phyloP scores from a whole-genome alignment of 2,888 invertebrate genomes.

The Lithophane socia region DNA sequence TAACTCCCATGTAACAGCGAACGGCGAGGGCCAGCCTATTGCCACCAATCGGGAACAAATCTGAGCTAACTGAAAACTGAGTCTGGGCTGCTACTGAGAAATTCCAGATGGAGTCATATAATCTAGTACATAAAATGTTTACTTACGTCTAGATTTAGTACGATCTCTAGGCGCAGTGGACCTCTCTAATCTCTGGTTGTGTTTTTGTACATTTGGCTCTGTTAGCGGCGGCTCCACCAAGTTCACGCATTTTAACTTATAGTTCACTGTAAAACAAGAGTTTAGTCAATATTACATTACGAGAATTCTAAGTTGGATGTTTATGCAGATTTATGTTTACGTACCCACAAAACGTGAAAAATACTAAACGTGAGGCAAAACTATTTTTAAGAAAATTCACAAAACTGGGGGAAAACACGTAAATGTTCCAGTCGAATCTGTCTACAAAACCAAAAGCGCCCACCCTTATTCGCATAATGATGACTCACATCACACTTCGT shows the following conservation, averaged over 20 bases:
- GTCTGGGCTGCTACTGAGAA: too few species aligned
- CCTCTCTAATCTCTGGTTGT: conserved; percentile 88
- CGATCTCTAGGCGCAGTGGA: conserved; percentile 84
- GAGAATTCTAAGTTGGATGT: not conserved
- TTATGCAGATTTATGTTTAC: too few species aligned
- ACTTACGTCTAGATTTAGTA: conserved; percentile 87
- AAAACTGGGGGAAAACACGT: not conserved
- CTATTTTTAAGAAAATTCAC: not conserved
- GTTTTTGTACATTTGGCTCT: conserved; percentile 89
- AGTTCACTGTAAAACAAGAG: conserved; percentile 78
- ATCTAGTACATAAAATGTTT: too few species aligned
- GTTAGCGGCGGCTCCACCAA: conserved; percentile 88
- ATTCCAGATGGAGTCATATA: too few species aligned
- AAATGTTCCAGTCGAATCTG: not conserved
- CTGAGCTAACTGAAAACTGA: too few species aligned
- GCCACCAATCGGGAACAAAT: too few species aligned
- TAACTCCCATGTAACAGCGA: too few species aligned
- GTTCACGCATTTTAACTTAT: conserved; percentile 87
- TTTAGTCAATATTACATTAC: not conserved
- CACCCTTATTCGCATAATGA: not conserved
- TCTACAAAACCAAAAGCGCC: too few species aligned
- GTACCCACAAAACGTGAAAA: not conserved
- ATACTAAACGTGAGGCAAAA: not conserved
- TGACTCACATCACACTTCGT: not conserved
- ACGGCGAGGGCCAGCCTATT: too few species aligned